Conservation (phyloP, 2,113 vertebrate species). For the Argyrosomus japonicus region DNA sequence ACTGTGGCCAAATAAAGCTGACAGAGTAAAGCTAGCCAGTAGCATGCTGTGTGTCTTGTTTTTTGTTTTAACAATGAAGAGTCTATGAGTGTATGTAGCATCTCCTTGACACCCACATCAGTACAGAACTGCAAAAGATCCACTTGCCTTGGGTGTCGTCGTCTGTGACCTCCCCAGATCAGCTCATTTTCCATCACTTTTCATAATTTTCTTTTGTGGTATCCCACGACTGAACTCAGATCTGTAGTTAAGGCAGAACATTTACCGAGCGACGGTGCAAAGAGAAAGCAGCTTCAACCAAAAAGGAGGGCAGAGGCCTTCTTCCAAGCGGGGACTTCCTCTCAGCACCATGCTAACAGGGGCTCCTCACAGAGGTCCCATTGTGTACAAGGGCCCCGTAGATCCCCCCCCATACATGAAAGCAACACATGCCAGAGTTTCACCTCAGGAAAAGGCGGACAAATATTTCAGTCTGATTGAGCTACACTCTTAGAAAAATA, state of each 20-base stretch:
- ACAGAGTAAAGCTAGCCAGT: background rate
- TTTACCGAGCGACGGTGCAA: slow-evolving; percentile 43
- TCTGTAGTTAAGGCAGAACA: slow-evolving; percentile 19
- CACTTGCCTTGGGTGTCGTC: background rate
- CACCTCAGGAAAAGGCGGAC: slow-evolving; percentile 80
- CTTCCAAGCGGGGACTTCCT: slow-evolving; percentile 78
- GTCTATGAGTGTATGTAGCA: background rate
- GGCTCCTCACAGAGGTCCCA: slow-evolving; percentile 82
- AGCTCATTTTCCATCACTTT: slow-evolving; percentile 1
- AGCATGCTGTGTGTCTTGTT: slow-evolving; percentile 45
- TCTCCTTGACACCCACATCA: background rate
- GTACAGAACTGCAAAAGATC: slow-evolving; percentile 2
- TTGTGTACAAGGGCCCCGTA: slow-evolving; percentile 79
- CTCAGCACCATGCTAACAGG: slow-evolving; percentile 77
- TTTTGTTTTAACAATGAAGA: slow-evolving; percentile 2
- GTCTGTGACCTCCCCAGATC: slow-evolving; percentile 8
- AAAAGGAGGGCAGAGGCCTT: slow-evolving; percentile 69
- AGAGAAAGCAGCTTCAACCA: slow-evolving; percentile 54
- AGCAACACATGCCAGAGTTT: slow-evolving; percentile 80
- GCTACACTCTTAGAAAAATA: slow-evolving; percentile 71
- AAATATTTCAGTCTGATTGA: slow-evolving; percentile 82
- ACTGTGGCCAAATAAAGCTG: slow-evolving; percentile 45
- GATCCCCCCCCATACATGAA: slow-evolving; percentile 79
- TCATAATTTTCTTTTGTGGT: background rate
- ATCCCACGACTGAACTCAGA: slow-evolving; percentile 9